A percentile compares a stretch with the other conserved stretches of the same genome.
phyloP scores from a whole-genome alignment of 2,113 vertebrate genomes.

The Aegypius monachus region DNA sequence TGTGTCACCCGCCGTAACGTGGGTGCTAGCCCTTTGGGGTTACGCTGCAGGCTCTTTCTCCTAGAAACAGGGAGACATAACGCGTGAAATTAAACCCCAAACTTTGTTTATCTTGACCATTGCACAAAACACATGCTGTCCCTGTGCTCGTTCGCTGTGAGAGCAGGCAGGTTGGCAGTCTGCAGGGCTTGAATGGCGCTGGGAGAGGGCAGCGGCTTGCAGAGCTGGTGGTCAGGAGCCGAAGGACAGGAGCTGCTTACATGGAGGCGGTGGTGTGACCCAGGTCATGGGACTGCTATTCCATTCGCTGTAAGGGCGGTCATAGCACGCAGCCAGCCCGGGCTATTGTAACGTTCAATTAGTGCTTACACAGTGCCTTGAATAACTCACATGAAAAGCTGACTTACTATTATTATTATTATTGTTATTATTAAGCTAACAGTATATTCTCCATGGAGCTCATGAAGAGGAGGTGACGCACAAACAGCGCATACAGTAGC shows the following conservation, averaged over 20 bases:
- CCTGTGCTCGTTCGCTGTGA: neutral
- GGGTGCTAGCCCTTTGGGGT: neutral
- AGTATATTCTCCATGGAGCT: slow-evolving; percentile 43
- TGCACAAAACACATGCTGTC: neutral
- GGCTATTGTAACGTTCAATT: slow-evolving; percentile 21
- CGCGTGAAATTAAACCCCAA: neutral
- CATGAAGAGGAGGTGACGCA: slow-evolving; percentile 39
- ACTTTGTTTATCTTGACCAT: neutral
- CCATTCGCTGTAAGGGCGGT: neutral
- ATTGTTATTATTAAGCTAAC: slow-evolving; percentile 62
- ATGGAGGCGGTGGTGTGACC: neutral
- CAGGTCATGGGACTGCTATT: neutral
- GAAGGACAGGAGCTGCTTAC: neutral
- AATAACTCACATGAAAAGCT: slow-evolving; percentile 44
- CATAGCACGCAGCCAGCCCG: neutral
- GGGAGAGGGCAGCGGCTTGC: neutral
- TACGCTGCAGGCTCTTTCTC: neutral
- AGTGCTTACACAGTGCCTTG: slow-evolving; percentile 14
- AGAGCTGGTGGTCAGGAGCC: neutral
- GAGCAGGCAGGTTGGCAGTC: neutral
- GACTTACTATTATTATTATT: neutral
- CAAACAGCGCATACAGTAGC: slow-evolving; percentile 30
- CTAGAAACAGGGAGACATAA: neutral
- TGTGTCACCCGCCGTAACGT: fast-evolving
- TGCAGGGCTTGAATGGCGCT: neutral